Evolutionary conservation across 2,113 vertebrate species (phyloP).

Genomic region (Solenodon paradoxus): DNA sequence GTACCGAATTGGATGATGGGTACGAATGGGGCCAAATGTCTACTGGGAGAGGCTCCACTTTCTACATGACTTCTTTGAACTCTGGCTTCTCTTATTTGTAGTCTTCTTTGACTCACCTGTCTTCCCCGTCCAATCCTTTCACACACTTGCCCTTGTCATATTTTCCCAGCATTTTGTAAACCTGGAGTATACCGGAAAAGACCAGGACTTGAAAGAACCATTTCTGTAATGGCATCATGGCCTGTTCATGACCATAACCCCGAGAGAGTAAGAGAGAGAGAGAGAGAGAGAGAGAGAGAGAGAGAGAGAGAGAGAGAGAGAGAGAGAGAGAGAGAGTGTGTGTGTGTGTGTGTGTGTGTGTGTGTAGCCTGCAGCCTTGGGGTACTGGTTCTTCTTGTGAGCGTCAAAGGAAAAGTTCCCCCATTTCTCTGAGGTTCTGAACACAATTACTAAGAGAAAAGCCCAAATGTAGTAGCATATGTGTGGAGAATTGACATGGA

Average conservation of each 20-base stretch:
- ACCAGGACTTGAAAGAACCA: not conserved
- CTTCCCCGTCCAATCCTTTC: not conserved
- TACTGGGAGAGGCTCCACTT: slow-evolving; percentile 17
- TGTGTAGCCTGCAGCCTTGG: not conserved
- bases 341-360: not conserved
- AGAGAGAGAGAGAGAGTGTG: not conserved
- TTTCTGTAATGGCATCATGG: not conserved
- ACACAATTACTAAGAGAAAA: too few relatives aligned
- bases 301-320: not conserved
- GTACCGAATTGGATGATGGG: not conserved
- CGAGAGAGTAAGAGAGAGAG: not conserved
- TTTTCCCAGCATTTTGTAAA: not conserved
- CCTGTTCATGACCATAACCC: not conserved
- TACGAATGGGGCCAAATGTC: not conserved
- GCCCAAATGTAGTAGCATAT: too few relatives aligned
- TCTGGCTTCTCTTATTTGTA: not conserved
- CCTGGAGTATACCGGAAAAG: slow-evolving; percentile 15
- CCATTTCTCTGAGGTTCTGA: too few relatives aligned
- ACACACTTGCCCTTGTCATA: not conserved
- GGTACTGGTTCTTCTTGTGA: too few relatives aligned
- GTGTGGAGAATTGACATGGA: too few relatives aligned
- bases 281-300: not conserved
- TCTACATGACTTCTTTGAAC: not conserved
- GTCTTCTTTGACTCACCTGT: slow-evolving; percentile 8
- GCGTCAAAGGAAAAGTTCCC: too few relatives aligned